Evolutionary conservation across 2,113 vertebrate species (phyloP).

Genomic region (Seriola rivoliana): DNA sequence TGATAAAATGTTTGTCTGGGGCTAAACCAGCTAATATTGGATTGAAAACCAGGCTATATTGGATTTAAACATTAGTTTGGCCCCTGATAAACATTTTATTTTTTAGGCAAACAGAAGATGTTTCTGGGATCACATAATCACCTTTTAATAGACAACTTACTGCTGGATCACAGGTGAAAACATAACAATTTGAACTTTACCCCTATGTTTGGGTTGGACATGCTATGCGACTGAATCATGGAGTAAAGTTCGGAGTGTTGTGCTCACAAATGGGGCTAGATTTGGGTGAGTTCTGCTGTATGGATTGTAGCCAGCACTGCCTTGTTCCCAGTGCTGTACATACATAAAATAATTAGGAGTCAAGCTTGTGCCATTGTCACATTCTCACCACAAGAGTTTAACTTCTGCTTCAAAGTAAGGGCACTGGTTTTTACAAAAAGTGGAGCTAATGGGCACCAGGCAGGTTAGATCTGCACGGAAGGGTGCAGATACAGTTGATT

Average conservation of each 20-base stretch:
- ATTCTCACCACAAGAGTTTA: neutral
- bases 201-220: neutral
- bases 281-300: slow-evolving; percentile 24
- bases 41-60: slow-evolving; percentile 17
- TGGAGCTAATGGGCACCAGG: slow-evolving; percentile 8
- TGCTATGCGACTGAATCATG: neutral
- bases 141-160: neutral
- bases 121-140: neutral
- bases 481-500: slow-evolving; percentile 62
- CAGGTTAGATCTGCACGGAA: slow-evolving; percentile 19
- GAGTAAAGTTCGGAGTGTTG: slow-evolving; percentile 4
- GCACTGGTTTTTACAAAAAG: neutral
- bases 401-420: neutral
- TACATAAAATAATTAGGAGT: slow-evolving; percentile 26
- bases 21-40: neutral
- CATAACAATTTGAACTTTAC: fast-evolving
- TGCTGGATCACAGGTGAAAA: neutral
- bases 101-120: fast-evolving
- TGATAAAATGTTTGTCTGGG: neutral
- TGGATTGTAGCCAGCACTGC: slow-evolving; percentile 22
- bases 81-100: neutral
- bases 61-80: slow-evolving; percentile 14
- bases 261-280: slow-evolving; percentile 20
- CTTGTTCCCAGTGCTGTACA: slow-evolving; percentile 5
- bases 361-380: neutral